Conservation (phyloP, 2,888 invertebrate genomes). For the Nudaria mundana region DNA sequence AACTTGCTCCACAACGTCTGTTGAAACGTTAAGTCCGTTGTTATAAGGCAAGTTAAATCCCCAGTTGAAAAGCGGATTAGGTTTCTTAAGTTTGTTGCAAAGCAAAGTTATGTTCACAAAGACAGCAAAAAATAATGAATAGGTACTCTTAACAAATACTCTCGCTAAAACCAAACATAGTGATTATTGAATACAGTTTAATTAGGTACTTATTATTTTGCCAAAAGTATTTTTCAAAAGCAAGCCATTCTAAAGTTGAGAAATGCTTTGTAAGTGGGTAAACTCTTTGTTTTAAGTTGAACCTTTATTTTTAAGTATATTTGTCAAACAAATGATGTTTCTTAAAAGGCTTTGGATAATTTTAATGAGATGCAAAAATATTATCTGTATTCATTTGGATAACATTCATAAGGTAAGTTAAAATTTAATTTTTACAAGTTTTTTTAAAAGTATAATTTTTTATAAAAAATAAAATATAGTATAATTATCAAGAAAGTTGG, state of each 20-base stretch:
- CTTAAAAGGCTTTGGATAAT: constrained; percentile 19
- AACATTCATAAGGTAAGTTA: no score
- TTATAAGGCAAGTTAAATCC: constrained; percentile 74
- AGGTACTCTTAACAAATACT: constrained; percentile 50
- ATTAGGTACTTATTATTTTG: not conserved
- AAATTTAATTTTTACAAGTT: no score
- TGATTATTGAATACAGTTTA: no score
- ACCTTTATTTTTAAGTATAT: constrained; percentile 21
- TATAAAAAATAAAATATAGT: no score
- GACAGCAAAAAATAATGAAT: constrained; percentile 58
- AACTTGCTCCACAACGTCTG: constrained; percentile 63
- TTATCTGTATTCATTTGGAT: constrained; percentile 13
- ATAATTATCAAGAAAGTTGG: no score
- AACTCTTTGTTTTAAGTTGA: constrained; percentile 22
- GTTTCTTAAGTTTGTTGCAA: constrained; percentile 72
- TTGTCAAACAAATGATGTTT: constrained; percentile 16
- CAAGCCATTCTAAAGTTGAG: not conserved
- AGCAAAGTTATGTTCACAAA: constrained; percentile 69
- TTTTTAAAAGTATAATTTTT: no score
- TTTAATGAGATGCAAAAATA: constrained; percentile 14
- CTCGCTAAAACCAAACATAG: no score
- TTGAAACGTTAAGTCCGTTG: constrained; percentile 63
- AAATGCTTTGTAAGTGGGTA: constrained; percentile 4
- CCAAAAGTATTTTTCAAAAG: not conserved
- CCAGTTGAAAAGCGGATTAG: constrained; percentile 74